Evolutionary conservation across 37 sponge, comb jelly and placozoan genomes (phyloP).

Genomic region (Halisarca cf. caerulea): DNA sequence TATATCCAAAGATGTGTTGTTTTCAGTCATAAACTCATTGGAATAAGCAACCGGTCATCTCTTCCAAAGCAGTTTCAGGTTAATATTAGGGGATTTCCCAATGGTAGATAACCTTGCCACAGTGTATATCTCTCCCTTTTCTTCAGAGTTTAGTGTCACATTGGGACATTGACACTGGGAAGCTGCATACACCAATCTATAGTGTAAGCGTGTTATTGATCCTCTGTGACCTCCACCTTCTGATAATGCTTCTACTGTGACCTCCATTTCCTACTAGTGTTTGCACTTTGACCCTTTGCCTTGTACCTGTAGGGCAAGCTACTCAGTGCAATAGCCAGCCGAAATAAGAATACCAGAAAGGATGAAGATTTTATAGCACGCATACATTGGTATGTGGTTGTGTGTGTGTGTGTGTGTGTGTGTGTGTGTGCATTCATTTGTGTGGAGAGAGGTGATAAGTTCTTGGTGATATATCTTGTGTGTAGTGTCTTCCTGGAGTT

Average conservation of each 20-base stretch:
- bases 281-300: background rate
- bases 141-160: conserved; percentile 55
- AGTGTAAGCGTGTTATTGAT: conserved; percentile 38
- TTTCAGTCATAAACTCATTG: conserved; percentile 6
- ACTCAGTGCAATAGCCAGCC: background rate
- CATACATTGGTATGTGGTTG: conserved; percentile 61
- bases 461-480: background rate
- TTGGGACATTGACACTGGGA: conserved; percentile 61
- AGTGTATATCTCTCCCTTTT: background rate
- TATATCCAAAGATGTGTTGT: background rate
- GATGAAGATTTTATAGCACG: conserved; percentile 50
- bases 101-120: too few species aligned
- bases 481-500: conserved; percentile 60
- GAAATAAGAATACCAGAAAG: conserved; percentile 19
- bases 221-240: too few species aligned
- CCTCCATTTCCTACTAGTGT: too few species aligned
- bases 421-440: too few species aligned
- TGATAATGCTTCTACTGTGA: too few species aligned
- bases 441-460: too few species aligned
- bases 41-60: background rate
- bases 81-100: too few species aligned
- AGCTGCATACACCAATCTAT: conserved; percentile 56
- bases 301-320: background rate
- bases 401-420: too few species aligned
- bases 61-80: conserved; percentile 6